Conservation (phyloP, 2,888 invertebrate genomes). For the Labia minor region DNA sequence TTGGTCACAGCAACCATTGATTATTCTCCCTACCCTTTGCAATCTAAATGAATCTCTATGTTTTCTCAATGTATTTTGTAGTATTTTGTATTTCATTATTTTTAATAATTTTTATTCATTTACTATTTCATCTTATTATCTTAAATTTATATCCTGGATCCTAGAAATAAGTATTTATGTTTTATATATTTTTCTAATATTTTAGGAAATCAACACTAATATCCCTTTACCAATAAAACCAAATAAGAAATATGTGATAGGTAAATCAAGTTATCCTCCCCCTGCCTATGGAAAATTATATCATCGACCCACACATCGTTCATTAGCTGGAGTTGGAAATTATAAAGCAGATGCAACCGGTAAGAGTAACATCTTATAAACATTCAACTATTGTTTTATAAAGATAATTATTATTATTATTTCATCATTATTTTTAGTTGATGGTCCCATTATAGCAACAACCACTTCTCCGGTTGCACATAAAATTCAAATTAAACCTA, state of each 20-base stretch:
- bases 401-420: too few species aligned
- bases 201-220: neutral
- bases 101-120: too few species aligned
- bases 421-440: neutral
- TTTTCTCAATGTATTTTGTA: too few species aligned
- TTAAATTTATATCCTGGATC: too few species aligned
- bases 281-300: neutral
- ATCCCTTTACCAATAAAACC: neutral
- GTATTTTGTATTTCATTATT: too few species aligned
- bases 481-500: neutral
- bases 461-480: neutral
- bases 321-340: neutral
- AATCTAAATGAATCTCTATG: too few species aligned
- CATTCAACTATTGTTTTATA: too few species aligned
- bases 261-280: conserved; percentile 13
- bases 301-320: neutral
- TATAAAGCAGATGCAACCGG: neutral
- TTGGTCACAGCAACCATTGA: too few species aligned
- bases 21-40: too few species aligned
- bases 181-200: too few species aligned
- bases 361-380: neutral
- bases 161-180: too few species aligned
- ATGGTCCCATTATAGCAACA: neutral
- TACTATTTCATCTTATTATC: too few species aligned
- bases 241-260: neutral